Percentiles rank a stretch among this genome's conserved stretches.
Conservation (phyloP, 2,888 invertebrate species). For the Pegoplata infirma region DNA sequence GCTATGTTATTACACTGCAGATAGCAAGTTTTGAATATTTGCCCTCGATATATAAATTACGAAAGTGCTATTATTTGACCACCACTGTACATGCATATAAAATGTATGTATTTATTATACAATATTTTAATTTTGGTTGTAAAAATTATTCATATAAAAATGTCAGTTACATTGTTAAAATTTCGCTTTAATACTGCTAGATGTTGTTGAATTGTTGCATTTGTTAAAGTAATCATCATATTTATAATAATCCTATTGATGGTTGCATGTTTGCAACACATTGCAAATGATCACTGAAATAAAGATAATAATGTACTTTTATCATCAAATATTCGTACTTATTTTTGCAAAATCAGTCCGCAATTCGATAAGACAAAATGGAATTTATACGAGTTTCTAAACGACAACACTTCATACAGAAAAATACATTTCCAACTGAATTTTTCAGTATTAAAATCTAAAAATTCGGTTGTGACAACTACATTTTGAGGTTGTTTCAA, state of each 20-base stretch:
- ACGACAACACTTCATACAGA: too few relatives aligned
- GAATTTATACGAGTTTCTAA: too few relatives aligned
- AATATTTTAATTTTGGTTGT: conserved; percentile 25
- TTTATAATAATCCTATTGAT: conserved; percentile 24
- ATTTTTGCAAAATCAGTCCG: too few relatives aligned
- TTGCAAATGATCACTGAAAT: conserved; percentile 28
- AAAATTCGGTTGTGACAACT: too few relatives aligned
- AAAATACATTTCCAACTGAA: too few relatives aligned
- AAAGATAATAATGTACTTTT: conserved; percentile 3
- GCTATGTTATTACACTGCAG: too few relatives aligned
- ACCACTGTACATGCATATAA: conserved; percentile 15
- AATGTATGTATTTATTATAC: conserved; percentile 33
- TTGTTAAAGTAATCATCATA: conserved; percentile 20
- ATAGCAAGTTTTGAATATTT: too few relatives aligned
- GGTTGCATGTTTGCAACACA: conserved; percentile 54
- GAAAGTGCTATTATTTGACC: too few relatives aligned
- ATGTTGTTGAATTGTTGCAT: conserved; percentile 1
- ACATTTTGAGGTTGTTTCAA: too few relatives aligned
- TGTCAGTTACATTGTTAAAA: conserved; percentile 36
- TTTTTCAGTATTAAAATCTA: too few relatives aligned
- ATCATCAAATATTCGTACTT: background rate
- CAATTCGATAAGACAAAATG: too few relatives aligned
- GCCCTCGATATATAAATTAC: too few relatives aligned
- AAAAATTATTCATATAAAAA: conserved; percentile 36
- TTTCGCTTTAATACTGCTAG: conserved; percentile 19